Base-by-base conservation (phyloP, 2,797 vertebrate species). In the Anas georgica region DNA sequence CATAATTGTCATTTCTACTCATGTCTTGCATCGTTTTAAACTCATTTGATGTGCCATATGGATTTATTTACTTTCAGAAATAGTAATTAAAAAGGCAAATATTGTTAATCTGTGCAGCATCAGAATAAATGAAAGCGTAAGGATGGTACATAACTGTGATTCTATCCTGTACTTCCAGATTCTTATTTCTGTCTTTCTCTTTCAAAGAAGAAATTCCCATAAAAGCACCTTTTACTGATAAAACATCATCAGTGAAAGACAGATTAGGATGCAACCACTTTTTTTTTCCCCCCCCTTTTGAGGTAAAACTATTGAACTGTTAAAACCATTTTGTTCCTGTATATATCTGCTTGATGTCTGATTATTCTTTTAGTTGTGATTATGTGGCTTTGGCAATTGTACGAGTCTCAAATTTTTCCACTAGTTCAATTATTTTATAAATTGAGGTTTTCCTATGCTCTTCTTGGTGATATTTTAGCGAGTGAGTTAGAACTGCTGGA, bases 21-120 rank as follows among this genome's bases (percentile, higher is more conserved):
- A 15, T 31, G 16, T 56, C 39, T 80, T 48, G 1, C 16, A 11
- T 48, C 12, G 23, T 67, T 77, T 77, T 50, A 55, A n/a, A n/a
- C 48, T 37, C 1, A 25, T 15, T 5, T 15, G 0, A n/a, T 45
- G 35, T 17, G 4, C 20, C 13, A 2, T 54, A 6, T 75, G 20
- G 55, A 16, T 77, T 46, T 60, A 50, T 35, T 64, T 81, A 28
- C 13, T 72, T 84, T 3, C 11, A 77, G 73, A 77, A 54, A 43
- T 2, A 46, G 29, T 39, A 62, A 64, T 62, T 35, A n/a, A 58
- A 58, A 94, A 81, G 29, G 5, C 12, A 66, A 62, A 39, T 72
- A 50, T 25, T 60, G 23, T 72, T 75, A 35, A 39, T 55, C 25
- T 78, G 8, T 62, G 17, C 41, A 52, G 7, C 5, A 20, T 31